phyloP scores from a whole-genome alignment of 2,113 vertebrate genomes.

The Mustela nigripes region DNA sequence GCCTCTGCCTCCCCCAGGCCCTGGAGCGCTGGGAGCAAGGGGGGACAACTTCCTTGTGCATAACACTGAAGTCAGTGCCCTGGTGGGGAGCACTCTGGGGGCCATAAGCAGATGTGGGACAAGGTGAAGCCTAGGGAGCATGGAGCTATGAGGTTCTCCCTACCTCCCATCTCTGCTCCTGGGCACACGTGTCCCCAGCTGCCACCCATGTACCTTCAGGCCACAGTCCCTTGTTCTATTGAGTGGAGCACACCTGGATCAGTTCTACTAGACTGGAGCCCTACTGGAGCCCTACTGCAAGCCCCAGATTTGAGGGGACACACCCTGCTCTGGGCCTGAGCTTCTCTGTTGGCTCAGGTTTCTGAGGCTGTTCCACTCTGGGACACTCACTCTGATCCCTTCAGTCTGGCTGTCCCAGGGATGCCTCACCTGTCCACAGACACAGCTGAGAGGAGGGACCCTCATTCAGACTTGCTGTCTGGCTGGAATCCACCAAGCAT shows the following conservation, averaged over 20 bases:
- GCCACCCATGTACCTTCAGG: not conserved
- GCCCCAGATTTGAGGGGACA: not conserved
- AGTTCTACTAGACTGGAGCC: not conserved
- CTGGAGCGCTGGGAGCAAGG: conserved; percentile 83
- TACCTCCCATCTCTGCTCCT: not conserved
- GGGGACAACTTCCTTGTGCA: conserved; percentile 90
- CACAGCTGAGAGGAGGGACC: not conserved
- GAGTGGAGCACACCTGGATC: not conserved
- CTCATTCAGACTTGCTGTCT: not conserved
- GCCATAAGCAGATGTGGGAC: conserved; percentile 90
- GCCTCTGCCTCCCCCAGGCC: not conserved
- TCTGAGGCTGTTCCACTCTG: not conserved
- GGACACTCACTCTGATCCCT: not conserved
- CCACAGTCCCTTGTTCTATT: not conserved
- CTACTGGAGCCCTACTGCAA: not conserved
- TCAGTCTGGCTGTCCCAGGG: not conserved
- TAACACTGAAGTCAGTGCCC: conserved; percentile 90
- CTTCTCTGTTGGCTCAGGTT: not conserved
- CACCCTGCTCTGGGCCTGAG: not conserved
- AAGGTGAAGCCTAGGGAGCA: conserved; percentile 82
- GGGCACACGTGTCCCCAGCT: not conserved
- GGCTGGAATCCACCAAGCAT: not conserved
- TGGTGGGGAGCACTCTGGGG: conserved; percentile 88
- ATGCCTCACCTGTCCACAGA: not conserved
- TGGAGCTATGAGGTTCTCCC: not conserved